phyloP scores from a whole-genome alignment of 2,797 vertebrate species.

The Babyrousa celebensis region DNA sequence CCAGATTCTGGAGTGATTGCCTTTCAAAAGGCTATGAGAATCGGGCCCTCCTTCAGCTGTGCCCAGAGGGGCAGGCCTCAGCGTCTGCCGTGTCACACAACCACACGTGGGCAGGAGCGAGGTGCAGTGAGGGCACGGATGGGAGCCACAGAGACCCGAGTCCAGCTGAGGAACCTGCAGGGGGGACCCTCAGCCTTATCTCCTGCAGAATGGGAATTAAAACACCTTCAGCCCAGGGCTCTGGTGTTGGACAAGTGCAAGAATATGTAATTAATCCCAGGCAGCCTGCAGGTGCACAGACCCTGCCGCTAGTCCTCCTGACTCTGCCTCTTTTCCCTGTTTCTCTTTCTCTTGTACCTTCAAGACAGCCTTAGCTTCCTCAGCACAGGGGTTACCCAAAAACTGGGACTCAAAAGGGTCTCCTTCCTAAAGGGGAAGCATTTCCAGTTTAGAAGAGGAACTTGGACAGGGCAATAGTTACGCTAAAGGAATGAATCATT shows the following conservation, averaged over 20 bases:
- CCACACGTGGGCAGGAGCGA: not conserved
- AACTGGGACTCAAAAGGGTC: not conserved
- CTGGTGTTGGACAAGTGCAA: not conserved
- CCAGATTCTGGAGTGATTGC: not conserved
- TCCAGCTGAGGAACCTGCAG: too few species aligned
- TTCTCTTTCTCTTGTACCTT: not conserved
- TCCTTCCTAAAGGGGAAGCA: not conserved
- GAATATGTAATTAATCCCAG: not conserved
- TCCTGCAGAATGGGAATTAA: not conserved
- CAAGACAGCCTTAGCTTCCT: not conserved
- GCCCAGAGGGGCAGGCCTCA: not conserved
- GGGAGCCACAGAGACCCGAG: not conserved
- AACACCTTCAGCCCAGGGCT: not conserved
- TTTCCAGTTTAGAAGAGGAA: conserved; percentile 35
- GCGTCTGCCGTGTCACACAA: not conserved
- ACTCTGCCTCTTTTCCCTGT: not conserved
- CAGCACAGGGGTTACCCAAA: not conserved
- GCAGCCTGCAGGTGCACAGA: not conserved
- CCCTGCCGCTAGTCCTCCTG: not conserved
- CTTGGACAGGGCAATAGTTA: not conserved
- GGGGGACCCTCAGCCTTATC: not conserved
- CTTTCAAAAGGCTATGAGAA: not conserved
- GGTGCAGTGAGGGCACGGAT: not conserved
- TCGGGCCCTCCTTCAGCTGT: not conserved
- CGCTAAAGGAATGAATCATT: not conserved